A percentile compares a stretch with the other conserved stretches of the same genome.
These are phyloP conservation scores for Mesocricetus auratus DNA, from an alignment of 2,113 vertebrate species.

Conservation along the genomic window DNA sequence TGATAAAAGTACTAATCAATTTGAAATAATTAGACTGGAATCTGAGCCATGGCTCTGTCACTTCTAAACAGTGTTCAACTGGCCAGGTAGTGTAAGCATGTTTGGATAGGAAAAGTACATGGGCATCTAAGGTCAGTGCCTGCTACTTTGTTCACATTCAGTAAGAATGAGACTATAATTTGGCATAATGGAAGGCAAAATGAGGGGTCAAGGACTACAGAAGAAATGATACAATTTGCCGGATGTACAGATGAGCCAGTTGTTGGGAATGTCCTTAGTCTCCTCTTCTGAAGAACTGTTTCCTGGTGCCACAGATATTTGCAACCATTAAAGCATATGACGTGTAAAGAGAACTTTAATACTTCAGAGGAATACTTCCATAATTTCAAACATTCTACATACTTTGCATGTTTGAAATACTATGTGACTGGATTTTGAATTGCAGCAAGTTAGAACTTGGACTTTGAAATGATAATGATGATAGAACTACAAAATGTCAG, in stretches of 20 bases:
- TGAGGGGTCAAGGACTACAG: background rate
- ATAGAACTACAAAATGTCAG: slow-evolving; percentile 22
- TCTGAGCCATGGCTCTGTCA: background rate
- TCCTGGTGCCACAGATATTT: background rate
- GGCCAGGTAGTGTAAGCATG: background rate
- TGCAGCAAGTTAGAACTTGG: slow-evolving; percentile 4
- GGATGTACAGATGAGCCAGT: background rate
- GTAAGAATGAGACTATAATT: background rate
- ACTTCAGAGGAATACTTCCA: slow-evolving; percentile 3
- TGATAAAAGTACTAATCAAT: background rate
- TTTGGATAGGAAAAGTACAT: background rate
- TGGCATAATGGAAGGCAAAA: background rate
- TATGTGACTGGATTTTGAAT: background rate
- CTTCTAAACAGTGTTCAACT: background rate
- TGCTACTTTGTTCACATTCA: background rate
- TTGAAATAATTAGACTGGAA: background rate
- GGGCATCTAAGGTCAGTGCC: background rate
- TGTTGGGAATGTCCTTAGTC: background rate
- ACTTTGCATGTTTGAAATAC: slow-evolving; percentile 1
- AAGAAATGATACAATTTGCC: background rate
- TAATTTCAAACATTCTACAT: background rate
- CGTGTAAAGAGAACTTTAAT: background rate
- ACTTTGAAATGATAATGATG: slow-evolving; percentile 20
- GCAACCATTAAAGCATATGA: background rate
- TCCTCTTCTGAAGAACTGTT: background rate